These are phyloP conservation scores for Nyctibius bracteatus DNA, from an alignment of 2,113 vertebrate species.

Conservation along the genomic window DNA sequence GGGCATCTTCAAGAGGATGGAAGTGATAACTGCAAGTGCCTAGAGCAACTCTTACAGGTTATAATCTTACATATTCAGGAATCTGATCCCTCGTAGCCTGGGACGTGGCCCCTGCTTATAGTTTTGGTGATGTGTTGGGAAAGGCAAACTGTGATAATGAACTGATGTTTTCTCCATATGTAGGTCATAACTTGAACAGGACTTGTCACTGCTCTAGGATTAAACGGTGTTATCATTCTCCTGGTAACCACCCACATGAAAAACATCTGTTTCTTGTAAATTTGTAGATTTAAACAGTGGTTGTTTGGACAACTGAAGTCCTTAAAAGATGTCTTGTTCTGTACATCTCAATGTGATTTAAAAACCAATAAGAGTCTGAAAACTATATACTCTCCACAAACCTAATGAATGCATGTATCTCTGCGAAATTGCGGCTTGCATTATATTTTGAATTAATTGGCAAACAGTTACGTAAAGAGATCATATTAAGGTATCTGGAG, in stretches of 20 bases:
- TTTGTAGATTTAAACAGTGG: background rate
- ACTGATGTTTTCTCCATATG: background rate
- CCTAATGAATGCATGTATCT: constrained; percentile 19
- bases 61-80: background rate
- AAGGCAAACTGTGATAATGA: background rate
- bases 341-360: constrained; percentile 10
- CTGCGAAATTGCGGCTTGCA: background rate
- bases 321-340: constrained; percentile 16
- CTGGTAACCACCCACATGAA: background rate
- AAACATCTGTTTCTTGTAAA: background rate
- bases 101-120: background rate
- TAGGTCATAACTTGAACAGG: background rate
- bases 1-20: background rate
- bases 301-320: constrained; percentile 4
- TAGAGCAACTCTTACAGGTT: background rate
- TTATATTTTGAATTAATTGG: constrained; percentile 59
- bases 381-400: background rate
- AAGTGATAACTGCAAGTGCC: background rate
- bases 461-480: constrained; percentile 60
- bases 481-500: constrained; percentile 61
- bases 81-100: background rate
- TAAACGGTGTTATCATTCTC: background rate
- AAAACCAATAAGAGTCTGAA: constrained; percentile 21
- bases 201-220: background rate
- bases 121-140: background rate